Evolutionary conservation across 2,888 invertebrate genomes (phyloP).

Genomic region (Pedicia rivosa): DNA sequence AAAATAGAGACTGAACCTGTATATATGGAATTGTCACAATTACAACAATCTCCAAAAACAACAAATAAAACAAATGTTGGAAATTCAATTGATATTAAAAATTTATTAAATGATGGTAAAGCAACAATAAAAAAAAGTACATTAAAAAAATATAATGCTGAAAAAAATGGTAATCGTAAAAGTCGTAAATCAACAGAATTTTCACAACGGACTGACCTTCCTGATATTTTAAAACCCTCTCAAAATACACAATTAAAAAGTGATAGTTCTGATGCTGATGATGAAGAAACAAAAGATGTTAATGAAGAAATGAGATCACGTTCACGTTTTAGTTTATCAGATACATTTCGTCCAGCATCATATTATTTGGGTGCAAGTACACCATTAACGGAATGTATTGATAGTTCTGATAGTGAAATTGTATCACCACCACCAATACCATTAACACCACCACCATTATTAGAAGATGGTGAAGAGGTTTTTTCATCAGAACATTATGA

Average conservation of each 20-base stretch:
- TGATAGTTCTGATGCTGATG: conserved; percentile 62
- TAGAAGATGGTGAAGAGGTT: conserved; percentile 45
- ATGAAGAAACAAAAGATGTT: conserved; percentile 63
- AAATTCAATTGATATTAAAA: conserved; percentile 13
- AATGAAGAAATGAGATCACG: conserved; percentile 49
- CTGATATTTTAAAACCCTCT: conserved; percentile 42
- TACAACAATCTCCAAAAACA: conserved; percentile 24
- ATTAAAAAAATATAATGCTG: conserved; percentile 15
- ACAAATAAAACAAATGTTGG: conserved; percentile 18
- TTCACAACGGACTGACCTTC: conserved; percentile 35
- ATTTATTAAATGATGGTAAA: conserved; percentile 25
- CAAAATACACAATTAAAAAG: conserved; percentile 31
- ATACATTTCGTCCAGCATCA: conserved; percentile 75
- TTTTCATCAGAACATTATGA: conserved; percentile 30
- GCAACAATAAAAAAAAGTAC: conserved; percentile 18
- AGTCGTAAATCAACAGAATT: conserved; percentile 13
- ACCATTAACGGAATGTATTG: conserved; percentile 47
- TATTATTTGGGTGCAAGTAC: conserved; percentile 64
- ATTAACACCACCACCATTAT: conserved; percentile 49
- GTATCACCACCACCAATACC: conserved; percentile 67
- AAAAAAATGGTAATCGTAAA: conserved; percentile 7
- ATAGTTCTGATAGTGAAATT: conserved; percentile 68
- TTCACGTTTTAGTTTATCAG: conserved; percentile 68
- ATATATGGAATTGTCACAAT: conserved; percentile 61
- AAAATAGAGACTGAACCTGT: conserved; percentile 52